phyloP scores from a whole-genome alignment of 2,113 vertebrate species.

The Chlamydotis undulata region DNA sequence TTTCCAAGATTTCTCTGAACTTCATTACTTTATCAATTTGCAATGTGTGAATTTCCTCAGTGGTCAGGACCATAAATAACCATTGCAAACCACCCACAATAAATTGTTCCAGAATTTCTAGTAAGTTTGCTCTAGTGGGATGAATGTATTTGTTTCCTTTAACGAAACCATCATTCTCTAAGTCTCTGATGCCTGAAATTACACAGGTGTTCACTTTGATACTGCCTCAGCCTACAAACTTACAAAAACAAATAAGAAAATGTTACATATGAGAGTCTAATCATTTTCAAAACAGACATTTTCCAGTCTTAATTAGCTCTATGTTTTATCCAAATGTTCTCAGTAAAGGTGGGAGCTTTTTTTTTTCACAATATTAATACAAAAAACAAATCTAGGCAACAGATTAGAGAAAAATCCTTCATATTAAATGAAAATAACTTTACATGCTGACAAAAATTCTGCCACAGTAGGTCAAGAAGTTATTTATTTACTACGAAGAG shows the following conservation, averaged over 20 bases:
- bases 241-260: neutral
- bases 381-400: conserved; percentile 20
- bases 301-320: neutral
- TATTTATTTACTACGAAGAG: neutral
- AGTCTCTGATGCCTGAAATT: conserved; percentile 1
- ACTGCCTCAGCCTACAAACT: neutral
- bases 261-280: neutral
- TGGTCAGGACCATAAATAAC: neutral
- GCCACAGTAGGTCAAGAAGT: conserved; percentile 34
- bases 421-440: conserved; percentile 47
- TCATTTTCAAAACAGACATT: neutral
- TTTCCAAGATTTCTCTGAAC: neutral
- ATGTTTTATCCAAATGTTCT: neutral
- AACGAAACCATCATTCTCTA: neutral
- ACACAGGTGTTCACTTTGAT: neutral
- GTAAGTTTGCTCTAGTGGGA: neutral
- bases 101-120: neutral
- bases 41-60: neutral
- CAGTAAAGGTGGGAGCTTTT: neutral
- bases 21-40: neutral
- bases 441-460: conserved; percentile 32
- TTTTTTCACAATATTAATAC: neutral
- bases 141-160: neutral
- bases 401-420: conserved; percentile 38
- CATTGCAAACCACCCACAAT: neutral